Base-by-base conservation (phyloP, 2,113 vertebrate genomes). In the Halcyon malimbica region DNA sequence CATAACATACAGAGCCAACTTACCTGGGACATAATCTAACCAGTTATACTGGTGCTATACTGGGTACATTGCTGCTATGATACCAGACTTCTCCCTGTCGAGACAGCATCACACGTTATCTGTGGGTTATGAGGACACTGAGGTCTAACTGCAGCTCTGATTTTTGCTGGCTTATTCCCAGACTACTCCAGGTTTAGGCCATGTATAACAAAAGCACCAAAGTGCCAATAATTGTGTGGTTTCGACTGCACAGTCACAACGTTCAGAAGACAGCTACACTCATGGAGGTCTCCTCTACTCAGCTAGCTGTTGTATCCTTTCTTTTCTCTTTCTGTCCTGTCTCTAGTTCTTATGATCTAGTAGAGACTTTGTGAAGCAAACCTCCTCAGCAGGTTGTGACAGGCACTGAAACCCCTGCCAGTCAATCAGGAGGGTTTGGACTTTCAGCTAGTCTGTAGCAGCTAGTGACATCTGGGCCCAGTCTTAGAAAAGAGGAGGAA, bases 1-100 rank as follows among this genome's bases (percentile, higher is more conserved):
- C 4, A 1, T 11, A 53, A 64, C 20, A 16, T 6, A 60, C 0
- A 1, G 42, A 37, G 19, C 19, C 60, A 46, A 26, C 4, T 56
- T 39, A 21, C 8, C 35, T 35, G 33, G 7, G 39, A 29, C 16
- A 68, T 33, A 26, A 4, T 54, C 68, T 33, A 53, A 67, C 42
- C 39, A n/a, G 42, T 26, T 60, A 5, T 33, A 16, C 33, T 14
- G 48, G 48, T 46, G 17, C 39, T 65, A 9, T 16, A 11, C 16
- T 26, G 69, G n/a, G 11, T 31, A 28, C 14, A 6, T 2, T 18
- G 24, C 18, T 65, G 63, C 37, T 65, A 11, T 20, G 57, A 11
- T 23, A 33, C 4, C n/a, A 69, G 26, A 19, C 10, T 6, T 60
- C n/a, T 86, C 35, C 50, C 35, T 42, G 20, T 31, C 0, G 0